Evolutionary conservation across 2,888 invertebrate genomes (phyloP).

Genomic region (Eudemis profundana): DNA sequence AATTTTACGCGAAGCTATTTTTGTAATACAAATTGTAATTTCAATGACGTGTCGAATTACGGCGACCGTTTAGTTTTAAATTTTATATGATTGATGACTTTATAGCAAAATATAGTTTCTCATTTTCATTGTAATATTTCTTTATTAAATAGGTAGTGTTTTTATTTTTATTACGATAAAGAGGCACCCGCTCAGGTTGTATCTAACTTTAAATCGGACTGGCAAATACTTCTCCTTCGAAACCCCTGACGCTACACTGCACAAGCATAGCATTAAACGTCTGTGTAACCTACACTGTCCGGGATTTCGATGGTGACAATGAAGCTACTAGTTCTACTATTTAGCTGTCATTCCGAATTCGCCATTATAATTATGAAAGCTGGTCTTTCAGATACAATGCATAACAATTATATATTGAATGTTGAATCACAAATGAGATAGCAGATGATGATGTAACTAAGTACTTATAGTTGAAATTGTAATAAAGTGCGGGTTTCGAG

Average conservation of each 20-base stretch:
- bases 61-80: conserved; percentile 15
- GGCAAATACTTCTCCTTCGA: conserved; percentile 5
- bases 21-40: conserved; percentile 8
- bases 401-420: not conserved
- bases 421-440: conserved; percentile 19
- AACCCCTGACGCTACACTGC: not conserved
- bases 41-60: conserved; percentile 2
- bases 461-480: conserved; percentile 35
- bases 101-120: conserved; percentile 5
- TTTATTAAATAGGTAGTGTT: conserved; percentile 4
- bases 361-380: conserved; percentile 45
- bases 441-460: conserved; percentile 25
- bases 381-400: conserved; percentile 46
- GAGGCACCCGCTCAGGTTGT: conserved; percentile 18
- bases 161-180: not conserved
- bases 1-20: conserved; percentile 16
- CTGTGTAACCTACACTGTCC: not conserved
- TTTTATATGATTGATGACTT: conserved; percentile 12
- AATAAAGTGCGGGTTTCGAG: conserved; percentile 19
- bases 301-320: conserved; percentile 10
- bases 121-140: conserved; percentile 4
- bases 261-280: not conserved
- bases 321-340: not conserved
- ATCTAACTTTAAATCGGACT: conserved; percentile 2
- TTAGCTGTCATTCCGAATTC: conserved; percentile 38